A percentile compares a stretch with the other conserved stretches of the same genome.
Evolutionary conservation across 2,797 vertebrate species (phyloP).

Genomic region (Luscinia luscinia): DNA sequence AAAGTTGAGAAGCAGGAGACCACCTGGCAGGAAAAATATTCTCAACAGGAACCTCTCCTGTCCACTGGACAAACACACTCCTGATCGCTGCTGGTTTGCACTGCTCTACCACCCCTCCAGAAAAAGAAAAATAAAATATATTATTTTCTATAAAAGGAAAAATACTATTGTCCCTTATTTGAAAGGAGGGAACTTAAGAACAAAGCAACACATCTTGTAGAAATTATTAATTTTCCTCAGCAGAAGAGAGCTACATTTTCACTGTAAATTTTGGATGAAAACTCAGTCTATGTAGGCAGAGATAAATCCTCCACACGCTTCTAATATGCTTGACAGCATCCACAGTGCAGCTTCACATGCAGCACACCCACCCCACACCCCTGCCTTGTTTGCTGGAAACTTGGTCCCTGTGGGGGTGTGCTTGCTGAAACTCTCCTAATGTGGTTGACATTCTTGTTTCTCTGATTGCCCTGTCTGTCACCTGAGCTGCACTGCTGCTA

Average conservation of each 20-base stretch:
- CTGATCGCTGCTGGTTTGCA: not conserved
- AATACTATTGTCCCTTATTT: not conserved
- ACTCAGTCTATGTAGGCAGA: not conserved
- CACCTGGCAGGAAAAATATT: not conserved
- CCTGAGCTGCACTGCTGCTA: not conserved
- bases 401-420: not conserved
- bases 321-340: not conserved
- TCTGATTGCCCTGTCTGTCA: not conserved
- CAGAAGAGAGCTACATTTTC: not conserved
- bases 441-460: not conserved
- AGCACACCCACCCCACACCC: accelerated
- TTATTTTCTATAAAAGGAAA: not conserved
- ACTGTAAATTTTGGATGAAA: not conserved
- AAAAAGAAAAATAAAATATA: accelerated
- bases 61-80: not conserved
- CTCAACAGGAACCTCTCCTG: not conserved
- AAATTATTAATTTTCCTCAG: not conserved
- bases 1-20: not conserved
- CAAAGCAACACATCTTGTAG: not conserved
- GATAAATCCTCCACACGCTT: not conserved
- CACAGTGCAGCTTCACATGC: not conserved
- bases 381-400: not conserved
- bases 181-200: not conserved
- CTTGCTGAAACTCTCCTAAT: not conserved
- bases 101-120: accelerated